A percentile compares a stretch with the other conserved stretches of the same genome.
phyloP scores from a whole-genome alignment of 2,113 vertebrate species.

The Pterophyllum scalare region DNA sequence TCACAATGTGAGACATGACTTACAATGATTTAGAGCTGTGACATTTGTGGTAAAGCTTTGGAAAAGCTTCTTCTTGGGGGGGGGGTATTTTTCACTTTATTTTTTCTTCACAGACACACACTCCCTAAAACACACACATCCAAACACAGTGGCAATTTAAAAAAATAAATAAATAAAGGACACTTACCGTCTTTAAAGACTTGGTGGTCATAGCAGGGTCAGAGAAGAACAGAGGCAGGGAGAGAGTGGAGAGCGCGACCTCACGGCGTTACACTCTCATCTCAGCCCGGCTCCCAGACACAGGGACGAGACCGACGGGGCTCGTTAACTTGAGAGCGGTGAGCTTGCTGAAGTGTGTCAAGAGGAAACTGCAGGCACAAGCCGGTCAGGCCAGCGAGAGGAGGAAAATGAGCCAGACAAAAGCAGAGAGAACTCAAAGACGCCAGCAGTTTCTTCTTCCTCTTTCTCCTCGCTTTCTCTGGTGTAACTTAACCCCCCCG shows the following conservation, averaged over 20 bases:
- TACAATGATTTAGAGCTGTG: slow-evolving; percentile 42
- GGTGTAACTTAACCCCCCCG: slow-evolving; percentile 73
- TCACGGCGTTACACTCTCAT: slow-evolving; percentile 34
- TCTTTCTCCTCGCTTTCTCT: slow-evolving; percentile 53
- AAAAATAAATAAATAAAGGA: slow-evolving; percentile 4
- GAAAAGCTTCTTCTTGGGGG: neutral
- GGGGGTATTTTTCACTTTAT: no score
- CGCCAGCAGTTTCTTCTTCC: slow-evolving; percentile 65
- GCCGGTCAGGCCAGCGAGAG: slow-evolving; percentile 31
- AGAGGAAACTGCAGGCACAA: slow-evolving; percentile 62
- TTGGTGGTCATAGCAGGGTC: slow-evolving; percentile 60
- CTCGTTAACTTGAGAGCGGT: slow-evolving; percentile 63
- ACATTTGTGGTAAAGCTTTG: slow-evolving; percentile 7
- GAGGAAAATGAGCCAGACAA: slow-evolving; percentile 27
- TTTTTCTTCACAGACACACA: neutral
- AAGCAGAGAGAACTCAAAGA: slow-evolving; percentile 56
- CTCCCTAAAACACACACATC: neutral
- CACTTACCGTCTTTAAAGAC: slow-evolving; percentile 67
- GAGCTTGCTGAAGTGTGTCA: slow-evolving; percentile 49
- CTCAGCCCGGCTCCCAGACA: slow-evolving; percentile 44
- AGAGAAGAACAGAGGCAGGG: slow-evolving; percentile 41
- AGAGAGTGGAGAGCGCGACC: slow-evolving; percentile 31
- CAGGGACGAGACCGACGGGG: slow-evolving; percentile 44
- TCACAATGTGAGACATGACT: slow-evolving; percentile 61
- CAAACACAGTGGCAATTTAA: neutral